These are phyloP conservation scores for Delichon dasypus DNA, from an alignment of 2,797 vertebrate genomes.

Conservation along the genomic window DNA sequence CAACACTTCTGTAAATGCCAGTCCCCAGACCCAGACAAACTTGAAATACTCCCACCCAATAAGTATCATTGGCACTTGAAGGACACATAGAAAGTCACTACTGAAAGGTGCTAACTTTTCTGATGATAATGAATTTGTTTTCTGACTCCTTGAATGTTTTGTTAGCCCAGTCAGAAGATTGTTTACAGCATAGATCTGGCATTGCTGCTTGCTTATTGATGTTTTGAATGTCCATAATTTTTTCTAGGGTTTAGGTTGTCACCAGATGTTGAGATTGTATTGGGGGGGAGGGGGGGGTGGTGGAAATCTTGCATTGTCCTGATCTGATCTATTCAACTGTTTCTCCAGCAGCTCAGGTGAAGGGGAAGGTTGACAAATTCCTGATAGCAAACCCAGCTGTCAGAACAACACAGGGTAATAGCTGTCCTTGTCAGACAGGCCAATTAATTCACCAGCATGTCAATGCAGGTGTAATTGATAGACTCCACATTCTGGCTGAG, in stretches of 20 bases:
- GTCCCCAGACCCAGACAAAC: not conserved
- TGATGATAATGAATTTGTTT: constrained; percentile 32
- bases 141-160: constrained; percentile 1
- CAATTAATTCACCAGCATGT: constrained; percentile 78
- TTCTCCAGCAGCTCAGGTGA: constrained; percentile 57
- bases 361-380: constrained; percentile 83
- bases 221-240: constrained; percentile 19
- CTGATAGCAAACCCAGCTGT: constrained; percentile 81
- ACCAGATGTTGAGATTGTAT: not conserved
- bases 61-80: not conserved
- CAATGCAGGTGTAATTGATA: constrained; percentile 80
- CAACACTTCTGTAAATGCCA: not conserved
- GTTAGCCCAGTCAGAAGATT: not conserved
- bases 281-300: not conserved
- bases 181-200: not conserved
- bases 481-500: constrained; percentile 78
- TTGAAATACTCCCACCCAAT: not conserved
- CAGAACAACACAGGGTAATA: constrained; percentile 77
- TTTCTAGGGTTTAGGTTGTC: constrained; percentile 39
- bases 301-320: not conserved
- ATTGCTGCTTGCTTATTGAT: not conserved
- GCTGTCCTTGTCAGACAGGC: constrained; percentile 77
- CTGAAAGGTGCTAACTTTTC: constrained; percentile 31
- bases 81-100: constrained; percentile 35
- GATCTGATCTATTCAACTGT: constrained; percentile 46